phyloP scores from a whole-genome alignment of 2,888 invertebrate species.

The Prostheceraeus crozeri region DNA sequence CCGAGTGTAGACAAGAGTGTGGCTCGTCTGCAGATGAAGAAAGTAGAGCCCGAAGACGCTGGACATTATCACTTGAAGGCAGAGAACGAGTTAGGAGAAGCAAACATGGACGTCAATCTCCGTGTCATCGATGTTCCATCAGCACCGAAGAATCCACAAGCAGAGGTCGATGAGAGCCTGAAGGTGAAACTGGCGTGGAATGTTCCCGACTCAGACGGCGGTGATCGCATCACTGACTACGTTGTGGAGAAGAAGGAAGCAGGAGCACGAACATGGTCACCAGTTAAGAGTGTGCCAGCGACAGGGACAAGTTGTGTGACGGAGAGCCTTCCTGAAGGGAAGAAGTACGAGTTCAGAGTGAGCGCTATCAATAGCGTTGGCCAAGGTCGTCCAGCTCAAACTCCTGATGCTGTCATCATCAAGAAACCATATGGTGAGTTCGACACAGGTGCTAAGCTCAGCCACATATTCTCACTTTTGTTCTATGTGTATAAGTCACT shows the following conservation, averaged over 20 bases:
- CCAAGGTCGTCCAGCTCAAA: slow-evolving; percentile 71
- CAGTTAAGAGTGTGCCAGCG: slow-evolving; percentile 35
- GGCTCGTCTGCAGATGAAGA: slow-evolving; percentile 21
- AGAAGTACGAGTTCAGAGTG: slow-evolving; percentile 76
- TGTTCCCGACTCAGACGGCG: slow-evolving; percentile 52
- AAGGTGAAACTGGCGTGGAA: slow-evolving; percentile 51
- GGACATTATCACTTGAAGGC: slow-evolving; percentile 45
- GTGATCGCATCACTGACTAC: slow-evolving; percentile 48
- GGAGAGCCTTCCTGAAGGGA: slow-evolving; percentile 69
- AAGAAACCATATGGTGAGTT: slow-evolving; percentile 21
- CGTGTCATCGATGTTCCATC: slow-evolving; percentile 44
- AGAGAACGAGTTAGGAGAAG: slow-evolving; percentile 50
- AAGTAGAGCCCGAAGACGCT: slow-evolving; percentile 40
- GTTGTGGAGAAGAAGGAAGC: slow-evolving; percentile 42
- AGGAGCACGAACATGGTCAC: slow-evolving; percentile 48
- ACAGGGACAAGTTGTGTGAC: slow-evolving; percentile 58
- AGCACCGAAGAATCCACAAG: slow-evolving; percentile 35
- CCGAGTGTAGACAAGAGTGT: not conserved
- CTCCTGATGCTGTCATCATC: slow-evolving; percentile 64
- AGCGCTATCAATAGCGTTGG: slow-evolving; percentile 78
- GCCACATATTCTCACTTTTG: no score
- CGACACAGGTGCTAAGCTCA: no score
- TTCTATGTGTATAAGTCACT: no score
- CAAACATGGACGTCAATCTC: slow-evolving; percentile 48
- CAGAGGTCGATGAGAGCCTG: no score